Evolutionary conservation across 2,113 vertebrate genomes (phyloP), one percentile per base, ranked within the genome.

Genomic region (Podiceps cristatus): DNA sequence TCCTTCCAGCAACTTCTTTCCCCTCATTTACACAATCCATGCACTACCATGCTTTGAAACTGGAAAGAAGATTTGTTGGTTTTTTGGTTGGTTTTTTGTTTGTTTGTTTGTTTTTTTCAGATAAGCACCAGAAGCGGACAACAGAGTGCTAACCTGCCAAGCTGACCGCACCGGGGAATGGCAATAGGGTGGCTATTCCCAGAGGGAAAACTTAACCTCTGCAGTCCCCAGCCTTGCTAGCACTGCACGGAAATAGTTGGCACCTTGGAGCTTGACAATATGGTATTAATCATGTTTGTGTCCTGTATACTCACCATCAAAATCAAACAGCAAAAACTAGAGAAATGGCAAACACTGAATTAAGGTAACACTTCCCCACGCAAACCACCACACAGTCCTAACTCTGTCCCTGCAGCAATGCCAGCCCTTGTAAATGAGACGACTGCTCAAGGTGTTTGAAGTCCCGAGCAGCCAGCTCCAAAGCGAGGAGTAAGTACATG

Each of bases 321-420:
- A 95, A 89, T 64, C 86, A 86, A 96, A 84, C 59, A 80, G 95
- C 37, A 93, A 87, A 63, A 78, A 50, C 3, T 6, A 84, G 56
- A 91, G 64, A 44, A 91, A 37, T 23, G 55, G 86, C 64, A 95
- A 96, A 89, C 24, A 58, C 76, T 85, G 86, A 75, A 90, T 94
- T 84, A 94, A 89, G 83, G 83, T 84, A 91, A 96, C 64, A 68
- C 52, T 89, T 95, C 73, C 92, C 52, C 44, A 33, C 23, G 71
- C 47, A 86, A 90, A 81, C 73, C 84, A 93, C 80, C 53, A 89
- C 73, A 68, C 44, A 53, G 6, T 8, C 77, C 77, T 89, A 95
- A 87, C 49, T 76, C 91, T 72, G 58, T 7, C 79, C 83, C 91
- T 91, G 85, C 88, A 91, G 40, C 56, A 78, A 91, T 60, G 76